Evolutionary conservation across 1,140 invertebrate genomes (phyloP).

Genomic region (Holcopasites calliopsidis): DNA sequence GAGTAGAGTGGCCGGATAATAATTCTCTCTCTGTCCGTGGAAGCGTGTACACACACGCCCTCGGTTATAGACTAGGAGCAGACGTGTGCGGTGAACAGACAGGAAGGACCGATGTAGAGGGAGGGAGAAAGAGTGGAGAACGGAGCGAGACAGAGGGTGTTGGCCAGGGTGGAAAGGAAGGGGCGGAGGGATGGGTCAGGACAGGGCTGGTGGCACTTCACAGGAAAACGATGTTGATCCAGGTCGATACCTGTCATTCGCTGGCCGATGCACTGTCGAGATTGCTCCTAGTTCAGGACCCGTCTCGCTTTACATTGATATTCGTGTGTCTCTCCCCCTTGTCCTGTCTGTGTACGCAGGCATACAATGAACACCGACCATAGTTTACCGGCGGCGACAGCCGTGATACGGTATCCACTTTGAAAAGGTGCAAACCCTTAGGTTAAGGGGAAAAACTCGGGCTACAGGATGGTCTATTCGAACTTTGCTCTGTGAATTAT

Average conservation of each 20-base stretch:
- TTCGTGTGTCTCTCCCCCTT: slow-evolving; percentile 42
- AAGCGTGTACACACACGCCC: slow-evolving; percentile 43
- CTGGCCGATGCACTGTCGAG: slow-evolving; percentile 58
- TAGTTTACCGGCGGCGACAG: slow-evolving; percentile 21
- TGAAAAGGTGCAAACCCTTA: slow-evolving; percentile 29
- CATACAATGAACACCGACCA: slow-evolving; percentile 42
- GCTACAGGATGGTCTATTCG: not conserved
- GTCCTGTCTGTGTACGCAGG: slow-evolving; percentile 1
- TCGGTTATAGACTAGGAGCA: slow-evolving; percentile 55
- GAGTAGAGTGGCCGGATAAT: slow-evolving; percentile 74
- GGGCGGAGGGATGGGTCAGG: not conserved
- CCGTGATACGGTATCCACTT: not conserved
- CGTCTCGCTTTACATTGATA: slow-evolving; percentile 61
- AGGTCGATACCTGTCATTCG: slow-evolving; percentile 65
- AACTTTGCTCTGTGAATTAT: not conserved
- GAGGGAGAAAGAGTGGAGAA: slow-evolving; percentile 12
- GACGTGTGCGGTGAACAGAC: slow-evolving; percentile 40
- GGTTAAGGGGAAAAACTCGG: not conserved
- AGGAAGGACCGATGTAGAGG: slow-evolving; percentile 14
- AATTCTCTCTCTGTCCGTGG: slow-evolving; percentile 59
- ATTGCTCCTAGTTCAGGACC: slow-evolving; percentile 56
- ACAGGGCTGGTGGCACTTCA: slow-evolving; percentile 54
- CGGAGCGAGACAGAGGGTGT: slow-evolving; percentile 32
- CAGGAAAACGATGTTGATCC: slow-evolving; percentile 65
- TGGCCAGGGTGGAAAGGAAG: slow-evolving; percentile 17